These are phyloP conservation scores for Lithodes maja DNA, from an alignment of 2,888 invertebrate genomes.

Conservation along the genomic window DNA sequence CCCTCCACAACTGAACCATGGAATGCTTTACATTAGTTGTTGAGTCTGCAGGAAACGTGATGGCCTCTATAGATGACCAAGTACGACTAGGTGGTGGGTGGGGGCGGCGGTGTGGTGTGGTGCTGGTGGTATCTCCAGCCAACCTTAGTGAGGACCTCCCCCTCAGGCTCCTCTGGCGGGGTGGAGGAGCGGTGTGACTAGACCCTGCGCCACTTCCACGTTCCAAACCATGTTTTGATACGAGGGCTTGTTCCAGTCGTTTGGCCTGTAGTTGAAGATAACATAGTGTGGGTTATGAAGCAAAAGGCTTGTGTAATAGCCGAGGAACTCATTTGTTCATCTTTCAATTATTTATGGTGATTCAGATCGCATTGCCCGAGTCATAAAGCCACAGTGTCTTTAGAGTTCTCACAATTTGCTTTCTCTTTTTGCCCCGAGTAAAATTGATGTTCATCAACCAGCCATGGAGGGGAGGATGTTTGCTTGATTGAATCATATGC, in stretches of 20 bases:
- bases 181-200: neutral
- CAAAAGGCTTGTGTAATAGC: no score
- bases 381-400: no score
- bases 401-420: no score
- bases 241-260: slow-evolving; percentile 66
- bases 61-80: slow-evolving; percentile 70
- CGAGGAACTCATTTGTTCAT: no score
- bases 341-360: no score
- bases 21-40: neutral
- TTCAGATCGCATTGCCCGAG: no score
- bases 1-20: neutral
- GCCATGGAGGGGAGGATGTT: no score
- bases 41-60: slow-evolving; percentile 50
- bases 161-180: slow-evolving; percentile 55
- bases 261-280: slow-evolving; percentile 56
- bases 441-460: no score
- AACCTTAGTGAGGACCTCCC: slow-evolving; percentile 66
- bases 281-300: no score
- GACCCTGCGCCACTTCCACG: neutral
- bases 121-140: slow-evolving; percentile 40
- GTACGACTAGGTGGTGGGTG: slow-evolving; percentile 44
- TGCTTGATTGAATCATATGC: no score
- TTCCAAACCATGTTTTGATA: slow-evolving; percentile 58
- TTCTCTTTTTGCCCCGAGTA: no score
- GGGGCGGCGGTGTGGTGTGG: slow-evolving; percentile 23